Base-by-base conservation (phyloP, 1,140 invertebrate species). In the Zaprionus tsacasi region DNA sequence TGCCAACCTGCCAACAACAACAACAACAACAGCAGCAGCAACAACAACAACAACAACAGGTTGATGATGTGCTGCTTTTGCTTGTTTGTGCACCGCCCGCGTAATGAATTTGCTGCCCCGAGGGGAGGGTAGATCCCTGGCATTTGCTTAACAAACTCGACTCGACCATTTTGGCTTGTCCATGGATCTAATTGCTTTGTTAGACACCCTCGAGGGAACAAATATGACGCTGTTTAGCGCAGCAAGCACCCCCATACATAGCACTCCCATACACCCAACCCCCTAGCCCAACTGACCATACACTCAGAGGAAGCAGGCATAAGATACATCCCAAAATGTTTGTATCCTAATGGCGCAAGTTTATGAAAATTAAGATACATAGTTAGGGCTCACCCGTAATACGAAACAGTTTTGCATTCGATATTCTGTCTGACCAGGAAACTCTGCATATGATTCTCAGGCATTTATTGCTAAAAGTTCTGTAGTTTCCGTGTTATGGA, bases 111-210 rank as follows among this genome's bases (percentile, higher is more conserved):
- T 80, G 70, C 70, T 75, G 70, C 83, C 83, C 81, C 27, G 21
- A 21, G 58, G 55, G 45, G 59, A 43, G 58, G 55, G 45, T 54
- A 43, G 6, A 25, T 40, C 25, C 30, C 40, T 35, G 36, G 35
- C 55, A 55, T 75, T 75, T 75, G 70, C 72, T 75, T 70, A 75
- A 70, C 67, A 75, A 75, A 65, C 66, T 63, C 78, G 76, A 82
- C 78, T 80, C 75, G 60, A 73, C 78, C 69, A 21, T 79, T 70
- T 86, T 82, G 70, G 70, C 74, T 69, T 88, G 78, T 88, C 73
- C 68, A 64, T 82, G 70, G 74, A 78, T 83, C 83, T 88, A 83
- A 88, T 88, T 88, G 85, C 83, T 89, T 88, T 87, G 83, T 87
- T 88, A 88, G 82, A 65, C 77, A 88, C 79, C 83, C 76, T 73